These are phyloP conservation scores for Dolichomitus sp. DNA, from an alignment of 2,888 invertebrate genomes.

Conservation along the genomic window DNA sequence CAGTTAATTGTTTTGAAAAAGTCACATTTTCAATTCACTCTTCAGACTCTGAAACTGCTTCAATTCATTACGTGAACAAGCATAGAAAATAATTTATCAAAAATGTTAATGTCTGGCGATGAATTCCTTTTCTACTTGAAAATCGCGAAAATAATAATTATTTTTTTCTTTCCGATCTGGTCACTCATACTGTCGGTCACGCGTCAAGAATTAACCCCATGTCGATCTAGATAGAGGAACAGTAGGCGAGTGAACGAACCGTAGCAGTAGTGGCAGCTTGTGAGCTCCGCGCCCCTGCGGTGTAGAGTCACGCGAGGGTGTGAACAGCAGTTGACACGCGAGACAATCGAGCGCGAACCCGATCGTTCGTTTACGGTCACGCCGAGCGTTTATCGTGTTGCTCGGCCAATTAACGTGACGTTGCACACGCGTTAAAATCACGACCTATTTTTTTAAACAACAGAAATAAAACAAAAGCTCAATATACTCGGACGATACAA, in stretches of 20 bases:
- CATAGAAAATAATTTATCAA: neutral
- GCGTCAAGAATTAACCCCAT: conserved; percentile 71
- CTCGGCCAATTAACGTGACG: conserved; percentile 62
- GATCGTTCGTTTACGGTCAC: conserved; percentile 60
- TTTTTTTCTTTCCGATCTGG: conserved; percentile 15
- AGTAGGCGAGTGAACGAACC: conserved; percentile 71
- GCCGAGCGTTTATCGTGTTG: conserved; percentile 57
- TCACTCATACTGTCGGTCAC: conserved; percentile 55
- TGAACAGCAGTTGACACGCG: conserved; percentile 71
- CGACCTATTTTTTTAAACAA: conserved; percentile 44
- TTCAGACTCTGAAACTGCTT: neutral
- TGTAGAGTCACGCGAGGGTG: conserved; percentile 80
- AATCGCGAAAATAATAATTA: conserved; percentile 20
- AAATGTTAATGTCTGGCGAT: neutral
- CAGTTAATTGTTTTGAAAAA: neutral
- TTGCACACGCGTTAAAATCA: conserved; percentile 47
- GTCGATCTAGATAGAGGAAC: conserved; percentile 40
- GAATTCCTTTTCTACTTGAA: conserved; percentile 15
- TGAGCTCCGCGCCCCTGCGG: conserved; percentile 60
- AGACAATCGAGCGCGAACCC: conserved; percentile 65
- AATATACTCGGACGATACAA: neutral
- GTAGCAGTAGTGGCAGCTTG: conserved; percentile 66
- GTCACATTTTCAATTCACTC: neutral
- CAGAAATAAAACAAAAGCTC: conserved; percentile 2
- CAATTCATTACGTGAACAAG: neutral